Evolutionary conservation across 2,113 vertebrate species (phyloP).

Genomic region (Hipposideros armiger): DNA sequence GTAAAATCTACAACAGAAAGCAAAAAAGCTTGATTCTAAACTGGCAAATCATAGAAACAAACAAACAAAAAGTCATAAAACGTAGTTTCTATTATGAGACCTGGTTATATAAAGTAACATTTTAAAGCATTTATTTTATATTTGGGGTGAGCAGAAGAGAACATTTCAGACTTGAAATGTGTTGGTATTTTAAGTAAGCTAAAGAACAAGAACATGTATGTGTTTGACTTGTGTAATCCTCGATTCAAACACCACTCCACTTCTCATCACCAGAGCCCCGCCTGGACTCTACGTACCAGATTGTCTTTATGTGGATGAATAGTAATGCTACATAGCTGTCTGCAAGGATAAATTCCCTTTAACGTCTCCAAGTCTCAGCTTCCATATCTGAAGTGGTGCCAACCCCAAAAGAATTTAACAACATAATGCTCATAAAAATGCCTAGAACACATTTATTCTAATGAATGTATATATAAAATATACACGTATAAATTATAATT

Average conservation of each 20-base stretch:
- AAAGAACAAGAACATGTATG: not conserved
- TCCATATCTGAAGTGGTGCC: slow-evolving; percentile 20
- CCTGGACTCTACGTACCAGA: not conserved
- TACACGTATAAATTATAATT: slow-evolving; percentile 63
- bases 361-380: slow-evolving; percentile 24
- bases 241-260: not conserved
- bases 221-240: not conserved
- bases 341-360: not conserved
- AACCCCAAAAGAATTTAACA: slow-evolving; percentile 36
- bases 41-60: not conserved
- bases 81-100: not conserved
- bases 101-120: not conserved
- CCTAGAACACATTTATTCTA: slow-evolving; percentile 5
- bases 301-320: not conserved
- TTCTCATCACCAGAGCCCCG: not conserved
- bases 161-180: not conserved
- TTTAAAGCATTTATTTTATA: slow-evolving; percentile 22
- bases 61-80: not conserved
- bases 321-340: not conserved
- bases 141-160: not conserved
- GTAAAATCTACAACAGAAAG: not conserved
- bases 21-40: not conserved
- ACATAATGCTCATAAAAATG: slow-evolving; percentile 50
- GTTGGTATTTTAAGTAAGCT: not conserved
- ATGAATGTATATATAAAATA: slow-evolving; percentile 39